Evolutionary conservation across 2,797 vertebrate genomes (phyloP), one percentile per base, ranked within the genome.

Genomic region (Thunnus albacares): DNA sequence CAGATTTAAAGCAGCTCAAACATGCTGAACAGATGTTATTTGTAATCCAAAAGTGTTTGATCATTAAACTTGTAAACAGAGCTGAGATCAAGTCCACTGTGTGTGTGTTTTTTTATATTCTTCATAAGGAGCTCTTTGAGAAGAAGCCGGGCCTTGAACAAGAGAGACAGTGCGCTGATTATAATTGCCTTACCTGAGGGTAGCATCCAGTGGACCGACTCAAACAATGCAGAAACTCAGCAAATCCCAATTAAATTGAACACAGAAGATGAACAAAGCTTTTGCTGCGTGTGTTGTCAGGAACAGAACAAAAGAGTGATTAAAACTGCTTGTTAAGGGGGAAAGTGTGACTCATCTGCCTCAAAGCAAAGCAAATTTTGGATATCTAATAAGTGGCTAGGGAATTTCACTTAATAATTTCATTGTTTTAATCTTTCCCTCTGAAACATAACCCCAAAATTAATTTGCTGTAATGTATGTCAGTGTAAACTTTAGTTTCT

Each of bases 181-280:
- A 86, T 94, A 94, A 94, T 91, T 93, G 88, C 78, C 80, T 90
- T 90, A 93, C 92, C 91, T 92, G 86, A 76, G 85, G 82, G 89
- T 80, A 83, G 82, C 77, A 90, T 88, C 76, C 73, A 80, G 78
- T 74, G 43, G 77, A 84, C 87, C 41, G 57, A 82, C 71, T 89
- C 83, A 83, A 84, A 89, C 20, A 45, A 84, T 79, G 77, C 47
- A 83, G 77, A 82, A 84, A 81, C 69, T 79, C 85, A 52, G 86
- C 78, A 82, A 87, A 88, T 89, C 82, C 87, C 86, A 93, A 91
- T 94, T 93, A 88, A 90, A 93, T 78, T 28, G 26, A 86, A 83
- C 85, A 85, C 67, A 81, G 86, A 51, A 66, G 26, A 80, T 20
- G 83, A 91, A 53, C 20, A 53, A 85, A 89, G 88, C 75, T 82